Evolutionary conservation across 2,113 vertebrate species (phyloP), one percentile per base, ranked within the genome.

Genomic region (Myrmophylax atrothorax): DNA sequence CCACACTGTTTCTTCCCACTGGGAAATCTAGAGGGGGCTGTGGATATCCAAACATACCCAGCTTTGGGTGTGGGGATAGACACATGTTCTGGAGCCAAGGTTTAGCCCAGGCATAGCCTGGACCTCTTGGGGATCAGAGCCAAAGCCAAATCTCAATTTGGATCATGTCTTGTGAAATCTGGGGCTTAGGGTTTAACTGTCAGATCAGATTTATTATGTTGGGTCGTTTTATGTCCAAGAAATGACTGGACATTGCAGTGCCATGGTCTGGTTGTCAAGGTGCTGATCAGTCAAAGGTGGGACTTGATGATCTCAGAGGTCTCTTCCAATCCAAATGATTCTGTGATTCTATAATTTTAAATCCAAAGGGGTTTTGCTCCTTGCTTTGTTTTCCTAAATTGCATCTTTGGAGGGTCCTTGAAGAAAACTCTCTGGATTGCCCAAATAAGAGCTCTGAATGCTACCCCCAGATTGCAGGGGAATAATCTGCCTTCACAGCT

Each of bases 111-210:
- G 12, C 33, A 55, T 0, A 1, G 23, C 9, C 47, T 58, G 35
- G 77, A 22, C 12, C 59, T 22, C 47, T 67, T 73, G 50, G 66
- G 47, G 73, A 62, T 59, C 11, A 5, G 10, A 22, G 33, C 19
- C 38, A 88, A 42, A 40, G 40, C 60, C 26, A 42, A 20, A 52
- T 28, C 55, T 62, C 50, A 35, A 67, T 87, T 84, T 42, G 4
- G 18, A 15, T 59, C 1, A 0, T 33, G 23, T 58, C 22, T 23
- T 1, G 1, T 73, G 33, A 93, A 58, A 70, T 18, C 42, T 0
- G 3, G 10, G 14, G 12, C 10, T 70, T 59, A 49, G 49, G 20
- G 8, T 68, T 38, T 63, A 53, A 22, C 12, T 59, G 7, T 29
- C 49, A 58, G 33, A 23, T 37, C 20, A 16, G 9, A 5, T 78